phyloP scores from a whole-genome alignment of 1,140 invertebrate genomes.

The Cephus cinctus region DNA sequence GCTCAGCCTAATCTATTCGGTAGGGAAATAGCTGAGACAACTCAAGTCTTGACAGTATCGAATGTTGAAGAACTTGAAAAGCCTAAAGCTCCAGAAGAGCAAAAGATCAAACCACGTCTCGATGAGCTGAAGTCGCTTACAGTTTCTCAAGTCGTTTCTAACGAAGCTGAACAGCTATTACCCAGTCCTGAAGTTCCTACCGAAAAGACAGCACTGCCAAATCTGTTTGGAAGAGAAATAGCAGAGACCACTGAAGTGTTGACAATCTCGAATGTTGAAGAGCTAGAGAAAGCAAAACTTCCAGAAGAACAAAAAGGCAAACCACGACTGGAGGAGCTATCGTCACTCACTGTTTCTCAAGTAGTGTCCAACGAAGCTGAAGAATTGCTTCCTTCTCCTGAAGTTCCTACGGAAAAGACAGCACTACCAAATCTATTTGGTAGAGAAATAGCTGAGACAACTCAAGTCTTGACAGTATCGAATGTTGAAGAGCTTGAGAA shows the following conservation, averaged over 20 bases:
- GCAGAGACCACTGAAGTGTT: conserved; percentile 39
- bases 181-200: conserved; percentile 22
- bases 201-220: conserved; percentile 30
- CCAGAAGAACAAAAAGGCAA: conserved; percentile 31
- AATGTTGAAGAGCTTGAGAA: conserved; percentile 28
- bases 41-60: conserved; percentile 35
- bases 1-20: conserved; percentile 32
- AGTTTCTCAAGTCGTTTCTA: conserved; percentile 30
- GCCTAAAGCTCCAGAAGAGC: conserved; percentile 23
- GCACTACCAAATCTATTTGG: conserved; percentile 30
- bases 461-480: conserved; percentile 30
- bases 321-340: conserved; percentile 27
- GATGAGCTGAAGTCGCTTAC: conserved; percentile 36
- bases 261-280: conserved; percentile 30
- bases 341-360: conserved; percentile 31
- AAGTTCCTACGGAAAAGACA: conserved; percentile 21
- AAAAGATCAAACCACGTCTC: conserved; percentile 24
- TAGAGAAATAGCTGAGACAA: conserved; percentile 37
- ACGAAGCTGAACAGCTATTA: conserved; percentile 34
- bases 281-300: conserved; percentile 26
- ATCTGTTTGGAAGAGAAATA: conserved; percentile 35
- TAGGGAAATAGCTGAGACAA: conserved; percentile 33
- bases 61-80: conserved; percentile 28
- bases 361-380: conserved; percentile 29
- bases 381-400: conserved; percentile 17